A percentile compares a stretch with the other conserved stretches of the same genome.
phyloP scores from a whole-genome alignment of 2,888 invertebrate species.

The Laspeyria flexula region DNA sequence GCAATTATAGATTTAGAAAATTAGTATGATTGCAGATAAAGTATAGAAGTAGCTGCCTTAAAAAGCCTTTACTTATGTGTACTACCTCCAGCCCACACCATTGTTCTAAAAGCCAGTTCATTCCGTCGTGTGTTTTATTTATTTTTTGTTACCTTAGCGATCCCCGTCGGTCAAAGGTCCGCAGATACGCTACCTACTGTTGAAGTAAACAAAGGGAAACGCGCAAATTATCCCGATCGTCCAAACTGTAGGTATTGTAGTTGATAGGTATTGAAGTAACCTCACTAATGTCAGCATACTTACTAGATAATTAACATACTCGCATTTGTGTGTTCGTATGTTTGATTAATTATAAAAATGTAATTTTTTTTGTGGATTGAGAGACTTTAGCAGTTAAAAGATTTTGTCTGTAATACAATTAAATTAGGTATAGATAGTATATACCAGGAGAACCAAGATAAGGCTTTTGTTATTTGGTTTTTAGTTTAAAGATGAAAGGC shows the following conservation, averaged over 20 bases:
- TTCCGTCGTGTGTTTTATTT: not conserved
- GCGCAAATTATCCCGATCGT: not conserved
- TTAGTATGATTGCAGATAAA: too few relatives aligned
- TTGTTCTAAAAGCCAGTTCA: not conserved
- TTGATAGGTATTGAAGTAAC: not conserved
- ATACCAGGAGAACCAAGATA: too few relatives aligned
- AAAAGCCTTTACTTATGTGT: too few relatives aligned
- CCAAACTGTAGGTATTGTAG: not conserved
- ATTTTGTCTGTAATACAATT: too few relatives aligned
- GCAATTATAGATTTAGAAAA: too few relatives aligned
- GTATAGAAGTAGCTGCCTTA: too few relatives aligned
- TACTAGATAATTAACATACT: not conserved
- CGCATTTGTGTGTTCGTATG: not conserved
- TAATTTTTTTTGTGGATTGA: too few relatives aligned
- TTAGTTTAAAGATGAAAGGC: too few relatives aligned
- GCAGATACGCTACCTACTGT: not conserved
- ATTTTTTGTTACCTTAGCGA: not conserved
- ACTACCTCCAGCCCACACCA: too few relatives aligned
- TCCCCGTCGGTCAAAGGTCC: not conserved
- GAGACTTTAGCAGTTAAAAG: too few relatives aligned
- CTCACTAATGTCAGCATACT: not conserved
- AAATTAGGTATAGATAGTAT: too few relatives aligned
- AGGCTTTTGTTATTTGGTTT: too few relatives aligned
- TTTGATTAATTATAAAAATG: not conserved
- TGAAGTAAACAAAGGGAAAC: not conserved